Evolutionary conservation across 2,113 vertebrate species (phyloP).

Genomic region (Vulpes vulpes): DNA sequence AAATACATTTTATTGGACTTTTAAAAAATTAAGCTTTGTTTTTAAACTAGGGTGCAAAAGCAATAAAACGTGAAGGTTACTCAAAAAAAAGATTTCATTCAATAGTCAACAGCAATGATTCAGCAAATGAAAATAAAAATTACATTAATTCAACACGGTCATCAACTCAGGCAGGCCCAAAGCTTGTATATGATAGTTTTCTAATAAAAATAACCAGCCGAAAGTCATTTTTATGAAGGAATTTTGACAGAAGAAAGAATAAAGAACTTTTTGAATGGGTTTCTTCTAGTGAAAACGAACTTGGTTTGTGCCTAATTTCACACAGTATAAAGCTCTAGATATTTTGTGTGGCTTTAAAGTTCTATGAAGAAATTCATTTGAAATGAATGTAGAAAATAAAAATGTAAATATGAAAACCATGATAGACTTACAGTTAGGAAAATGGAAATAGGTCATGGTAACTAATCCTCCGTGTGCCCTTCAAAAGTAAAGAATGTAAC

Average conservation of each 20-base stretch:
- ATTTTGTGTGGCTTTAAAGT: conserved; percentile 44
- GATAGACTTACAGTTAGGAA: neutral
- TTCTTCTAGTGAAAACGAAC: conserved; percentile 52
- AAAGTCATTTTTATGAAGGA: conserved; percentile 45
- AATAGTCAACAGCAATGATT: conserved; percentile 57
- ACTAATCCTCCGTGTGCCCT: neutral
- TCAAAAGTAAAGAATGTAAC: neutral
- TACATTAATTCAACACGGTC: neutral
- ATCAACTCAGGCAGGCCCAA: conserved; percentile 9
- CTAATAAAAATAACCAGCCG: conserved; percentile 36
- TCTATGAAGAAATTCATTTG: conserved; percentile 50
- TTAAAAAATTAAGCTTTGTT: conserved; percentile 71
- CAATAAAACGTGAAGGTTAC: conserved; percentile 55
- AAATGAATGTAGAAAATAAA: conserved; percentile 33
- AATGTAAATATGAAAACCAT: conserved; percentile 2
- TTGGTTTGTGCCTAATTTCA: conserved; percentile 27
- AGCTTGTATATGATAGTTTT: conserved; percentile 19
- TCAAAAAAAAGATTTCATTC: conserved; percentile 57
- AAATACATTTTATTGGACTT: conserved; percentile 67
- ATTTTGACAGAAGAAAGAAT: conserved; percentile 49
- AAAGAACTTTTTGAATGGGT: conserved; percentile 28
- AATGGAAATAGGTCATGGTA: neutral
- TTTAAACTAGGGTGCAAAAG: conserved; percentile 61
- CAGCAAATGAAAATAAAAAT: conserved; percentile 58
- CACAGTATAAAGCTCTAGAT: neutral